These are phyloP conservation scores for Phoenoteleia sp. DNA, from an alignment of 2,888 invertebrate species.

Conservation along the genomic window DNA sequence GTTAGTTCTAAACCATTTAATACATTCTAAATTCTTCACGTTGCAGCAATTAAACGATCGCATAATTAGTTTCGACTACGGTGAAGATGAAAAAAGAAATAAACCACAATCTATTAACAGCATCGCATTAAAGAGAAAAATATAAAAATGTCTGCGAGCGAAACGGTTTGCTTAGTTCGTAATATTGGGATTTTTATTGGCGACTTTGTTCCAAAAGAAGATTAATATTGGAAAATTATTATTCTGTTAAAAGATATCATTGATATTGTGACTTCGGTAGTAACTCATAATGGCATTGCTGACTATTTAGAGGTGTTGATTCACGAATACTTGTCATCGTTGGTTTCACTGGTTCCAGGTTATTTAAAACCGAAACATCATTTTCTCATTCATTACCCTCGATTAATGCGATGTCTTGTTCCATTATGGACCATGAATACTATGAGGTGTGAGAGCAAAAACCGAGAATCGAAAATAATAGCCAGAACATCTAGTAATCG, in stretches of 20 bases:
- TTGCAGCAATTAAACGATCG: conserved; percentile 60
- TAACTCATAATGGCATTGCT: conserved; percentile 13
- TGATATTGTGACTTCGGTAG: conserved; percentile 41
- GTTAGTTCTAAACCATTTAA: conserved; percentile 64
- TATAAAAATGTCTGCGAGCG: conserved; percentile 59
- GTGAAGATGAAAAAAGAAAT: conserved; percentile 45
- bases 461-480: conserved; percentile 42
- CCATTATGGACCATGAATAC: conserved; percentile 49
- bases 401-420: conserved; percentile 50
- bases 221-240: conserved; percentile 61
- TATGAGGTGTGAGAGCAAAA: conserved; percentile 64
- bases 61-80: conserved; percentile 63
- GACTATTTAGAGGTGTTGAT: conserved; percentile 41
- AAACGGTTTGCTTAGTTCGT: conserved; percentile 62
- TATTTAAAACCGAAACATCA: conserved; percentile 68
- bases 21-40: conserved; percentile 51
- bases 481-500: conserved; percentile 33
- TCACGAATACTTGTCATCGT: conserved; percentile 33
- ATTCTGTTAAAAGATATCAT: conserved; percentile 45
- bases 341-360: conserved; percentile 24
- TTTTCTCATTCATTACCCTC: conserved; percentile 62
- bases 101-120: conserved; percentile 45
- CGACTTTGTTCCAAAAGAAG: conserved; percentile 45
- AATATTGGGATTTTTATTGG: conserved; percentile 64
- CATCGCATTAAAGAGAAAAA: conserved; percentile 13